Base-by-base conservation (phyloP, 2,888 invertebrate genomes). In the Ormyrus thymus region DNA sequence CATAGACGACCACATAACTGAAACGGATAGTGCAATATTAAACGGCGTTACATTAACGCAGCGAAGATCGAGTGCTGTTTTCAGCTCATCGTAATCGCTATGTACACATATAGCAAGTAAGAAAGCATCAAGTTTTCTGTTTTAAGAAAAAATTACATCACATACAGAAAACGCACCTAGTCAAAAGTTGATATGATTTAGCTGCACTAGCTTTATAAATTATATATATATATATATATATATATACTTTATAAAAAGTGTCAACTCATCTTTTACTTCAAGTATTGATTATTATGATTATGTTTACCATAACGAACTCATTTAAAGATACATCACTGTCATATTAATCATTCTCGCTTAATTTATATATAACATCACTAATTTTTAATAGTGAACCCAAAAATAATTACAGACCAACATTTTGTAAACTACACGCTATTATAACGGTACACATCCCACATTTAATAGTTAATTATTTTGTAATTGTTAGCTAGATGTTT, bases 1-100 rank as follows among this genome's bases (percentile, higher is more conserved):
- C 61, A 81, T 84, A 82, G 80, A 82, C 2, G 85, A 85, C n/a
- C 73, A 74, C 65, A 71, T 74, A 64, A 75, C 83, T 10, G 85
- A 86, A 71, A 75, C 78, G 6, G 84, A 87, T 43, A 83, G 83
- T 70, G 78, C 85, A 79, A 81, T 84, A 83, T 71, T 83, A 68
- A 84, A 83, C 43, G 83, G 83, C 6, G 84, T 82, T 61, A 77
- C 81, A 13, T 78, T 81, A 58, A 82, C 81, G 10, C 66, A 81
- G 53, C 78, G 76, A 76, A 77, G 78, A 71, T 43, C 78, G 48
- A 81, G 75, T 76, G 65, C 76, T 43, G 55, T 66, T 62, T 79
- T 62, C 64, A 77, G n/a, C 15, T 53, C 69, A 59, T 13, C 81
- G 62, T 77, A 82, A 81, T 77, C 68, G 76, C 65, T 73, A 62